Evolutionary conservation across 2,888 invertebrate genomes (phyloP), one percentile per base, ranked within the genome.

Genomic region (Stenurella melanura): DNA sequence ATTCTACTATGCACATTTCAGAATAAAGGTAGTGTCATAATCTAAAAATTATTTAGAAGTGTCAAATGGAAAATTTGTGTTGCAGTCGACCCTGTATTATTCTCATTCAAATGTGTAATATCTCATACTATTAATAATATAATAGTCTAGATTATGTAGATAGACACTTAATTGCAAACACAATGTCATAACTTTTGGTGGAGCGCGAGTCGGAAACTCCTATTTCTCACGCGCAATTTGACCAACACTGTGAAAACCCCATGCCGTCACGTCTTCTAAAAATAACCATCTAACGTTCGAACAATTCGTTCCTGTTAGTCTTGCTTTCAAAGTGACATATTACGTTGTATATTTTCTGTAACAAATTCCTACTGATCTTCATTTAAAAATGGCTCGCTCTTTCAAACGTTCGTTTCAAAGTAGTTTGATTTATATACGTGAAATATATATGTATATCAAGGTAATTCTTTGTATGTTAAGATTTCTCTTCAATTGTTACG

Each of bases 141-240:
- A 63, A 9, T 63, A 34, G 10, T 63, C 61, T 17, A 63, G 61
- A 63, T 63, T 63, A 63, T 63, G 61, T 63, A 63, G 61, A 63
- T 26, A 30, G 60, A 1, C n/a, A n/a, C 30, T n/a, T 30, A 21
- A 61, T 63, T 63, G 34, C 61, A 17, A 34, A 30, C 30, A 34
- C 34, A 67, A 38, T 42, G 60, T 74, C 38, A 34, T 66, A 74
- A 74, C 69, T 74, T 74, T 74, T 69, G 42, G 38, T 69, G 60
- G 66, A n/a, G 50, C 42, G 61, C 74, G 58, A 58, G 63, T 38
- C 50, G 74, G 74, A 69, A 74, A 74, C 61, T 74, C 69, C 74
- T n/a, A 74, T 74, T 69, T 60, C 74, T 74, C 74, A 74, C 69
- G 61, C 61, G 63, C 69, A 74, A 74, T 74, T 74, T 74, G 74